Conservation (phyloP, 2,113 vertebrate species). For the Daphoenositta chrysoptera region DNA sequence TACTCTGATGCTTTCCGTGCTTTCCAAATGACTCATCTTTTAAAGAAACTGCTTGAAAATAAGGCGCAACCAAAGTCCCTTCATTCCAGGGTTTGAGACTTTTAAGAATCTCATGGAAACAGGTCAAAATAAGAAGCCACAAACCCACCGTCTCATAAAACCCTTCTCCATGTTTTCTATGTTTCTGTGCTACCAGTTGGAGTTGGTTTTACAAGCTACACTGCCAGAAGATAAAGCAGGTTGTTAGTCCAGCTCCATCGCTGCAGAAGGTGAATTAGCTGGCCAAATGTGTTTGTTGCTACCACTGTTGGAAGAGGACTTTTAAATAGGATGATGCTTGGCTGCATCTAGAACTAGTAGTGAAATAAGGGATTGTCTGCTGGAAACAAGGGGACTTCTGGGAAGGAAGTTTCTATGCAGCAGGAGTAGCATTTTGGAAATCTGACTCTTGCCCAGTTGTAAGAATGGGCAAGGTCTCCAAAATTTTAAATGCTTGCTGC, state of each 20-base stretch:
- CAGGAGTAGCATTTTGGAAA: neutral
- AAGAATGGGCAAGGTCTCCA: neutral
- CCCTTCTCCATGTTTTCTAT: neutral
- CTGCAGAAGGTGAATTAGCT: neutral
- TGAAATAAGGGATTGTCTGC: neutral
- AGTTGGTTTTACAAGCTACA: neutral
- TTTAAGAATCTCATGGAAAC: neutral
- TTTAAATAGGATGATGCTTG: neutral
- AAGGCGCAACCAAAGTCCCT: neutral
- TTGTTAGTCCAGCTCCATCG: neutral
- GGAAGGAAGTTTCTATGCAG: neutral
- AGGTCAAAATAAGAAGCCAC: neutral
- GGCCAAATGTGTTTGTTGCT: neutral
- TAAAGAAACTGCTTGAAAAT: conserved; percentile 23
- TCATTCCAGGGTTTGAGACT: neutral
- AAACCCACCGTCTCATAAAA: neutral
- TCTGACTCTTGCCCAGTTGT: neutral
- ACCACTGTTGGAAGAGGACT: neutral
- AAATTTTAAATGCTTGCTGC: neutral
- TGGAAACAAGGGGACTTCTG: neutral
- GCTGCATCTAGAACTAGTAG: neutral
- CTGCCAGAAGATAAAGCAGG: neutral
- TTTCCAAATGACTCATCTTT: neutral
- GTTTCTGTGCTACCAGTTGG: neutral
- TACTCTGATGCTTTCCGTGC: conserved; percentile 21